Evolutionary conservation across 2,888 invertebrate genomes (phyloP).

Genomic region (Callimorpha dominula): DNA sequence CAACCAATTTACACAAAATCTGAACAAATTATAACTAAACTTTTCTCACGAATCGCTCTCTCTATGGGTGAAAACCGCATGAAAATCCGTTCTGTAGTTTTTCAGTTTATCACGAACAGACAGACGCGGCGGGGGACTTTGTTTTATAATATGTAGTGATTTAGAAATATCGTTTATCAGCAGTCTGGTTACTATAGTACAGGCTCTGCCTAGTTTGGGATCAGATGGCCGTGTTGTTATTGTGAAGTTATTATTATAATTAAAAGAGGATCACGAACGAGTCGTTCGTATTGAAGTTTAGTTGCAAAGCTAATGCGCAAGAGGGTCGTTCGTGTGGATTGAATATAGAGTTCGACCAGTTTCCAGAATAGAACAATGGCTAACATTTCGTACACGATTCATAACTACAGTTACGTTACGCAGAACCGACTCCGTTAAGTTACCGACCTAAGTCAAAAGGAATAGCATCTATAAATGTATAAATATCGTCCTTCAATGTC

Average conservation of each 20-base stretch:
- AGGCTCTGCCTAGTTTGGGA: too few species aligned
- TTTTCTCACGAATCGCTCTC: too few species aligned
- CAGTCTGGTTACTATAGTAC: too few species aligned
- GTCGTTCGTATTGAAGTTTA: neutral
- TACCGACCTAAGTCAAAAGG: neutral
- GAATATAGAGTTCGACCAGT: slow-evolving; percentile 17
- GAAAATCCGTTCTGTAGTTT: too few species aligned
- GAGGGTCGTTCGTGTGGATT: neutral
- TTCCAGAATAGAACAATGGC: slow-evolving; percentile 41
- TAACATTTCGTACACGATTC: slow-evolving; percentile 23
- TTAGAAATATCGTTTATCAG: too few species aligned
- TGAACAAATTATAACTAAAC: too few species aligned
- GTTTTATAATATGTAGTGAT: too few species aligned
- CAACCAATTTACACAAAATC: too few species aligned
- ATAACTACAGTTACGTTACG: slow-evolving; percentile 28
- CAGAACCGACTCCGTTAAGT: slow-evolving; percentile 12
- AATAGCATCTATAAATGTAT: slow-evolving; percentile 30
- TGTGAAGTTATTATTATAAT: neutral
- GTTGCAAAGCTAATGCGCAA: neutral
- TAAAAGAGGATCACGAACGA: neutral
- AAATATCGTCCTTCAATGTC: slow-evolving; percentile 33
- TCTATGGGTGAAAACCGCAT: too few species aligned
- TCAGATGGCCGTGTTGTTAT: too few species aligned
- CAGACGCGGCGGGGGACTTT: too few species aligned
- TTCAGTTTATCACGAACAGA: too few species aligned